phyloP scores from a whole-genome alignment of 2,797 vertebrate species.

The Cossypha niveicapilla region DNA sequence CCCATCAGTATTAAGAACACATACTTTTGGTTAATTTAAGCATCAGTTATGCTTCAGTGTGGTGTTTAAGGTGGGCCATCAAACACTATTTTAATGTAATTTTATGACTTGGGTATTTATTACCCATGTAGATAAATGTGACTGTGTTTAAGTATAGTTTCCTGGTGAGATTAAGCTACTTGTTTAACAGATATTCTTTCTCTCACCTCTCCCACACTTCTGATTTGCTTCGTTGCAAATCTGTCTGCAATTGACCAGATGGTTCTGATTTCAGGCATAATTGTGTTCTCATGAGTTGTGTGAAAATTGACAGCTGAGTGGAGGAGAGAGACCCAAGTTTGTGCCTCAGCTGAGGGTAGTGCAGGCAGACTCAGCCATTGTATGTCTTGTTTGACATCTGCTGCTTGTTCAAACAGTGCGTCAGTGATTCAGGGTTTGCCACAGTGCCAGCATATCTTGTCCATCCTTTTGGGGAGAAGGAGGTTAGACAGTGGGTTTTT shows the following conservation, averaged over 20 bases:
- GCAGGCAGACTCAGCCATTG: not conserved
- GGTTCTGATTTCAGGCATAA: not conserved
- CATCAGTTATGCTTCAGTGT: not conserved
- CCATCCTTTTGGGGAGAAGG: not conserved
- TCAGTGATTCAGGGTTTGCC: not conserved
- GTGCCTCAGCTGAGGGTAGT: not conserved
- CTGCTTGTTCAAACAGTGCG: not conserved
- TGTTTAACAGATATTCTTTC: slow-evolving; percentile 9
- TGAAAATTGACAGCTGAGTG: not conserved
- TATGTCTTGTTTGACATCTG: not conserved
- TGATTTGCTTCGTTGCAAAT: not conserved
- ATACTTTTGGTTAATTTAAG: not conserved
- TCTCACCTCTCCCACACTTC: not conserved
- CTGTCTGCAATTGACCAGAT: not conserved
- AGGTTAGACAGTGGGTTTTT: not conserved
- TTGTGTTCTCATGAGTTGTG: not conserved
- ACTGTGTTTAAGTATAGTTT: not conserved
- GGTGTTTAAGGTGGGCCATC: not conserved
- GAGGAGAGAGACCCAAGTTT: not conserved
- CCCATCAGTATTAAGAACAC: not conserved
- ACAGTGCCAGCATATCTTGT: not conserved
- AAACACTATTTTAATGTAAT: not conserved
- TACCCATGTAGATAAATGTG: not conserved
- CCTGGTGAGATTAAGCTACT: not conserved
- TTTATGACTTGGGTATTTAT: not conserved